Conservation (phyloP, 2,888 invertebrate species). For the Torymus texanus region DNA sequence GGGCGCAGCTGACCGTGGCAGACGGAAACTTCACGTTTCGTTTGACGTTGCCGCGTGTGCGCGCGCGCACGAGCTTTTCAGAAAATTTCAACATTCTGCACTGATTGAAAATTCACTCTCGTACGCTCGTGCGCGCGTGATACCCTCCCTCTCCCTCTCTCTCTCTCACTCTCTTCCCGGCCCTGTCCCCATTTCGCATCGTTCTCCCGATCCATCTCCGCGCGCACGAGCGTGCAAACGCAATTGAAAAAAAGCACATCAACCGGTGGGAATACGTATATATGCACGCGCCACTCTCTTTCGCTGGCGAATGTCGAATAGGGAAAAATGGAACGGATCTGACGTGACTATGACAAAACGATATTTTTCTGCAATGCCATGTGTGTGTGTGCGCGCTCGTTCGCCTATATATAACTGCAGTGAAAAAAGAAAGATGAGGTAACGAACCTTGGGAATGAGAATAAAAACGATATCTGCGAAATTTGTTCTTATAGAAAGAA, state of each 20-base stretch:
- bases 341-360: constrained; percentile 46
- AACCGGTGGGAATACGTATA: not conserved
- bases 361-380: constrained; percentile 36
- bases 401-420: not conserved
- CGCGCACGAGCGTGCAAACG: constrained; percentile 55
- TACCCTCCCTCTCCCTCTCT: not conserved
- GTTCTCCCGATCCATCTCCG: not conserved
- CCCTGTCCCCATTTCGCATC: constrained; percentile 11
- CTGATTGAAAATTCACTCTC: constrained; percentile 63
- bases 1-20: constrained; percentile 61
- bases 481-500: not conserved
- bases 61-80: constrained; percentile 56
- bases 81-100: constrained; percentile 63
- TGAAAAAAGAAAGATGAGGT: constrained; percentile 7
- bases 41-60: constrained; percentile 60
- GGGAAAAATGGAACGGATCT: constrained; percentile 30
- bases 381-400: too few species aligned
- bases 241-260: constrained; percentile 51
- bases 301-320: constrained; percentile 22
- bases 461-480: constrained; percentile 14
- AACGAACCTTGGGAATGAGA: constrained; percentile 30
- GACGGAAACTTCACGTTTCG: constrained; percentile 61
- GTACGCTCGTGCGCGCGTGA: not conserved
- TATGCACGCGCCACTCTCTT: not conserved
- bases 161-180: constrained; percentile 12